A percentile compares a stretch with the other conserved stretches of the same genome.
phyloP scores from a whole-genome alignment of 2,888 invertebrate species.

The Andrena trimmerana region DNA sequence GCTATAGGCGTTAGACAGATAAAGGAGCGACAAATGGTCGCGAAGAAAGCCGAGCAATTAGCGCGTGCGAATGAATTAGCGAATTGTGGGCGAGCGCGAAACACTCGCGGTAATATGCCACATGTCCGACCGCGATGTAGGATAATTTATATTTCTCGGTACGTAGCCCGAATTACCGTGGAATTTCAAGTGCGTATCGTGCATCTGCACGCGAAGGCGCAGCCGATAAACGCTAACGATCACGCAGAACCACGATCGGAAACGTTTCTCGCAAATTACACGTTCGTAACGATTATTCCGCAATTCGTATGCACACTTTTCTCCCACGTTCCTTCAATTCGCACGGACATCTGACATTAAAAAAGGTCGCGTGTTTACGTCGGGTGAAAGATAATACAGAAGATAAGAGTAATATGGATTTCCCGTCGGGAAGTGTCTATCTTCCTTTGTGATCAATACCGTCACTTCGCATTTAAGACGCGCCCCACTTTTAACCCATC shows the following conservation, averaged over 20 bases:
- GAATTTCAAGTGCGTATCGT: constrained; percentile 24
- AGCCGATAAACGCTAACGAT: too few relatives aligned
- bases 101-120: constrained; percentile 11
- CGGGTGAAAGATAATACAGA: not conserved
- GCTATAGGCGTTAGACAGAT: constrained; percentile 8
- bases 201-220: constrained; percentile 8
- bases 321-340: too few relatives aligned
- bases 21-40: constrained; percentile 31
- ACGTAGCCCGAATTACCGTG: constrained; percentile 9
- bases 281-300: too few relatives aligned
- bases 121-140: constrained; percentile 13
- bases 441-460: constrained; percentile 3
- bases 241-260: not conserved
- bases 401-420: not conserved
- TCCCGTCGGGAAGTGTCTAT: not conserved
- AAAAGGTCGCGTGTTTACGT: too few relatives aligned
- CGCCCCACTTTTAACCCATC: constrained; percentile 3
- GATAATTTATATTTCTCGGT: constrained; percentile 41
- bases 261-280: not conserved
- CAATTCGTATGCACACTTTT: too few relatives aligned
- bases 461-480: constrained; percentile 1
- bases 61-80: constrained; percentile 69
- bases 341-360: too few relatives aligned
- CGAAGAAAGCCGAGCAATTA: constrained; percentile 65
- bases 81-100: constrained; percentile 40